Evolutionary conservation across 2,113 vertebrate species (phyloP).

Genomic region (Cervus canadensis): DNA sequence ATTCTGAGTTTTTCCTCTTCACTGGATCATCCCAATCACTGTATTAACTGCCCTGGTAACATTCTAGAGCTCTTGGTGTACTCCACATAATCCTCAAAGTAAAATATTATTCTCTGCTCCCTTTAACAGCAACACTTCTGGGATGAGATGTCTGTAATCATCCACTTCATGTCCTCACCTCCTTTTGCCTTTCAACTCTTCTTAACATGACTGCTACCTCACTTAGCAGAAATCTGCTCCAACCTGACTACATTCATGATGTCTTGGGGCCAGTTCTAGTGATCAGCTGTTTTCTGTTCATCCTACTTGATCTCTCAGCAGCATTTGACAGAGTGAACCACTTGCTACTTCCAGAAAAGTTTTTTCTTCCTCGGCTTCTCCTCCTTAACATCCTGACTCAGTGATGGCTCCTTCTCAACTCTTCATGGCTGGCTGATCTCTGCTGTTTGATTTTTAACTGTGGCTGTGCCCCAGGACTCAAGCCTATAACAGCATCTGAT

Average conservation of each 20-base stretch:
- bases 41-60: not conserved
- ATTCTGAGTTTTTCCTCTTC: not conserved
- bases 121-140: not conserved
- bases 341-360: not conserved
- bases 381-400: not conserved
- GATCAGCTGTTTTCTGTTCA: not conserved
- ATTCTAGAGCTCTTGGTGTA: not conserved
- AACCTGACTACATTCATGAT: not conserved
- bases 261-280: not conserved
- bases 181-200: not conserved
- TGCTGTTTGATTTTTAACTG: not conserved
- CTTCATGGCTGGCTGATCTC: not conserved
- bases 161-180: not conserved
- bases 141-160: not conserved
- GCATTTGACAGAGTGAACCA: not conserved
- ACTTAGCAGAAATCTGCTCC: not conserved
- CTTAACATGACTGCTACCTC: not conserved
- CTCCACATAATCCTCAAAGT: not conserved
- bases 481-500: not conserved
- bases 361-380: not conserved
- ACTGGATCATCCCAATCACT: not conserved
- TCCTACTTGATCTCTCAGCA: not conserved
- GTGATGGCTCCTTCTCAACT: not conserved
- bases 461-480: not conserved
- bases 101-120: not conserved